These are phyloP conservation scores for Hydractinia echinata DNA, from an alignment of 30 jellyfish, hydroid and myxozoan species.

Conservation along the genomic window DNA sequence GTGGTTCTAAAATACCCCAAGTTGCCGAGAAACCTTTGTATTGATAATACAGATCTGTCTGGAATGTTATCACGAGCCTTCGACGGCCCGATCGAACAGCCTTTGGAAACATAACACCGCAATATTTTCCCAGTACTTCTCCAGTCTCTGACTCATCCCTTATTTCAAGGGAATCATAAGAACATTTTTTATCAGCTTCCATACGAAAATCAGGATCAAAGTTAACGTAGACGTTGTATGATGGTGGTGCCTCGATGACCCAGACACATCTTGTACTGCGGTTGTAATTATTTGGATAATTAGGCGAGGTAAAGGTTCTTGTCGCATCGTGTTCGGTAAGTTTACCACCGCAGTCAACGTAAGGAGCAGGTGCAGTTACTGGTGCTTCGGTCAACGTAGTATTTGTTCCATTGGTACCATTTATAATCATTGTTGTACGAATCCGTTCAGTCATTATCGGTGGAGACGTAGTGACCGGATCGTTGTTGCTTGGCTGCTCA, in stretches of 20 bases:
- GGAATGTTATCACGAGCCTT: conserved; percentile 49
- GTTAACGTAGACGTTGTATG: conserved; percentile 19
- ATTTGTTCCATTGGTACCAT: conserved; percentile 23
- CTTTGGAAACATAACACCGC: conserved; percentile 11
- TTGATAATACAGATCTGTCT: conserved; percentile 43
- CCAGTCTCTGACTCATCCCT: conserved; percentile 26
- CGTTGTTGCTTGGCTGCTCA: background rate
- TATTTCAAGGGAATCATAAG: conserved; percentile 21
- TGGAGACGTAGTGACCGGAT: background rate
- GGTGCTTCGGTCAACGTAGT: conserved; percentile 5
- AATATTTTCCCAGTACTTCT: conserved; percentile 14
- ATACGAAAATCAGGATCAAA: conserved; percentile 22
- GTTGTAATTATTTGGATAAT: background rate
- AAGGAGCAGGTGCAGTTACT: background rate
- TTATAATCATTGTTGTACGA: background rate
- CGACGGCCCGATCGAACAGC: conserved; percentile 81
- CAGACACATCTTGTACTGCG: conserved; percentile 26
- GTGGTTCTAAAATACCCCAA: conserved; percentile 84
- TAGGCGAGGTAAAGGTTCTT: conserved; percentile 18
- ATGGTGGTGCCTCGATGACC: conserved; percentile 21
- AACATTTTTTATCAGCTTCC: conserved; percentile 20
- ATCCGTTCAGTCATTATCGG: conserved; percentile 1
- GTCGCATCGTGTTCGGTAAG: background rate
- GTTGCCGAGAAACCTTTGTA: conserved; percentile 74
- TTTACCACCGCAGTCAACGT: background rate